Percentiles rank a stretch among this genome's conserved stretches.
Evolutionary conservation across 2,888 invertebrate genomes (phyloP).

Genomic region (Diadromus collaris): DNA sequence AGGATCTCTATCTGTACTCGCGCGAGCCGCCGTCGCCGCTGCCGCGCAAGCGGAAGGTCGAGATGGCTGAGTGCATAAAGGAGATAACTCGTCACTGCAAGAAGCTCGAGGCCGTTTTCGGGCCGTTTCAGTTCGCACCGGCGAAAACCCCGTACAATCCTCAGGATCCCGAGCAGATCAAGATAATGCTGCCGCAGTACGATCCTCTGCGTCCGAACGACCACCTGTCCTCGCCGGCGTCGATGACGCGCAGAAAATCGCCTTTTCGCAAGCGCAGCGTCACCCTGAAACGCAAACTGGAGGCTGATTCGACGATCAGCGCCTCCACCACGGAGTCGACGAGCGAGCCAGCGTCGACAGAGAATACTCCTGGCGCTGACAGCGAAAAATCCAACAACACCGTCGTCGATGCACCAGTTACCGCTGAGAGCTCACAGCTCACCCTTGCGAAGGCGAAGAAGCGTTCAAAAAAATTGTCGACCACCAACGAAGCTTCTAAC

Average conservation of each 20-base stretch:
- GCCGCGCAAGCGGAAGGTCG: constrained; percentile 75
- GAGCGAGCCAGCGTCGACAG: constrained; percentile 16
- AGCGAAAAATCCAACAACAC: constrained; percentile 30
- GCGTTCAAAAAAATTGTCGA: constrained; percentile 40
- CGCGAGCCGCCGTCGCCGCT: constrained; percentile 80
- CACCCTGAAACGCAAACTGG: constrained; percentile 55
- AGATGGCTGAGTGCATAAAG: constrained; percentile 76
- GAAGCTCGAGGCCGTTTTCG: constrained; percentile 75
- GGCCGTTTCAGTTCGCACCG: constrained; percentile 76
- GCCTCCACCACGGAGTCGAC: constrained; percentile 23
- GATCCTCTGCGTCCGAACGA: constrained; percentile 69
- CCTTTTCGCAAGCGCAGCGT: constrained; percentile 60
- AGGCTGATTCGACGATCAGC: constrained; percentile 44
- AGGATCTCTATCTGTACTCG: constrained; percentile 92
- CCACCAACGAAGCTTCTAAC: constrained; percentile 23
- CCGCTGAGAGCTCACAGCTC: neutral
- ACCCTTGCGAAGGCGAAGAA: constrained; percentile 37
- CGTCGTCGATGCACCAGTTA: neutral
- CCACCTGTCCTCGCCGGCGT: constrained; percentile 24
- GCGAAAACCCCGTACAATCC: constrained; percentile 76
- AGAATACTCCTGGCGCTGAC: constrained; percentile 22
- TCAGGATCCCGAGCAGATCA: constrained; percentile 75
- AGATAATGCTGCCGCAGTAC: constrained; percentile 75
- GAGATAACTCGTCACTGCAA: constrained; percentile 76
- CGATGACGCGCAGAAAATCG: constrained; percentile 43